phyloP scores from a whole-genome alignment of 2,888 invertebrate species.

The Drosophila rellima region DNA sequence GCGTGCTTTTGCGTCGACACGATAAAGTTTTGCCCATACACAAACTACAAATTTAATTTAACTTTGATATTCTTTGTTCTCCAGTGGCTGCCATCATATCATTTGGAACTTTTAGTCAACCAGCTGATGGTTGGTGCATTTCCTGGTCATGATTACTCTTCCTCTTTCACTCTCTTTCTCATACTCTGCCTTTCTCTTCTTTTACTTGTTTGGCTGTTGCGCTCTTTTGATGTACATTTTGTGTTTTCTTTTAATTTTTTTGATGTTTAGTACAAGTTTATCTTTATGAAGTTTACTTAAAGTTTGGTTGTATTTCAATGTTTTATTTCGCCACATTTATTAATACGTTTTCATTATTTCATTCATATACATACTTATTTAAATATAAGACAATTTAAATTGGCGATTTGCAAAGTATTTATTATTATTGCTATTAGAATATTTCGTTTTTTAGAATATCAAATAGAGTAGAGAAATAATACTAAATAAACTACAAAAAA shows the following conservation, averaged over 20 bases:
- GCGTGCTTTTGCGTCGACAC: conserved; percentile 26
- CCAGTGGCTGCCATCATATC: conserved; percentile 60
- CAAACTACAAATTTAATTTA: conserved; percentile 86
- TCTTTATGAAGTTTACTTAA: conserved; percentile 56
- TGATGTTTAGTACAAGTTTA: conserved; percentile 41
- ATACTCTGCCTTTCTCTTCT: background rate
- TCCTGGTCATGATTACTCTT: conserved; percentile 41
- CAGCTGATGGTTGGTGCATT: conserved; percentile 48
- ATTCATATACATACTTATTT: background rate
- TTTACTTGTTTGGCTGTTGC: conserved; percentile 4
- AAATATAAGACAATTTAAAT: too few species aligned
- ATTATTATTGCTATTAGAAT: too few species aligned
- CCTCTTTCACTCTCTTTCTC: conserved; percentile 10
- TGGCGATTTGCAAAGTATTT: too few species aligned
- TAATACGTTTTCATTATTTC: conserved; percentile 4
- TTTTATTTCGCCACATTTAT: conserved; percentile 32
- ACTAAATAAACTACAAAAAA: background rate
- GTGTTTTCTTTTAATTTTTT: conserved; percentile 14
- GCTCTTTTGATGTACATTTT: conserved; percentile 42
- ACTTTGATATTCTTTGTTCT: conserved; percentile 84
- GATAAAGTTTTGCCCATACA: conserved; percentile 83
- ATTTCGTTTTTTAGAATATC: background rate
- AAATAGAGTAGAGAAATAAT: background rate
- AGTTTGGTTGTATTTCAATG: conserved; percentile 42
- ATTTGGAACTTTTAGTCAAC: conserved; percentile 51